phyloP scores from a whole-genome alignment of 1,140 invertebrate species.

The Drusus annulatus region DNA sequence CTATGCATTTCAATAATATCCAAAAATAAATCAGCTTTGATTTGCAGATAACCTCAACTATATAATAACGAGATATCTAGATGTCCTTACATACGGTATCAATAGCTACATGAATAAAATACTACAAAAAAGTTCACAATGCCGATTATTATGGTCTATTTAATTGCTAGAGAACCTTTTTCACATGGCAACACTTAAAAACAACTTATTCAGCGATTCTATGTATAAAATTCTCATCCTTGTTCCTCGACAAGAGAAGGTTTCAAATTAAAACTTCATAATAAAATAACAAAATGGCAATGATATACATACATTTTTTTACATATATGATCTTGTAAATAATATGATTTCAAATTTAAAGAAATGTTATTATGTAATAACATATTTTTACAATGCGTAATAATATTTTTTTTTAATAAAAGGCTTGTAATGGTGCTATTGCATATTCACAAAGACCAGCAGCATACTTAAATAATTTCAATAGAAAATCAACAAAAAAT shows the following conservation, averaged over 20 bases:
- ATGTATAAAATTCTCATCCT: slow-evolving; percentile 34
- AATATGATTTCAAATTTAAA: not conserved
- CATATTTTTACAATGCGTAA: not conserved
- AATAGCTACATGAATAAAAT: slow-evolving; percentile 39
- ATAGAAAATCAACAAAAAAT: no score
- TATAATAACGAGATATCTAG: slow-evolving; percentile 38
- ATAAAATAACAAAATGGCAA: slow-evolving; percentile 20
- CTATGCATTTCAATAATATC: slow-evolving; percentile 17
- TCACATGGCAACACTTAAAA: slow-evolving; percentile 38
- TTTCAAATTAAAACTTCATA: slow-evolving; percentile 12
- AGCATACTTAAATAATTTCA: no score
- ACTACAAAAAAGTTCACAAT: slow-evolving; percentile 39
- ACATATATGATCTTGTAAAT: no score
- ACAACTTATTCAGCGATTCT: slow-evolving; percentile 36
- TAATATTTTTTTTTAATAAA: no score
- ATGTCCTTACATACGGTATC: slow-evolving; percentile 24
- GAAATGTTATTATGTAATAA: slow-evolving; percentile 4
- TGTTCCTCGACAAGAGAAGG: slow-evolving; percentile 10
- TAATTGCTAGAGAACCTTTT: slow-evolving; percentile 32
- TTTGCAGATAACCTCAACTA: slow-evolving; percentile 21
- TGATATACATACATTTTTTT: slow-evolving; percentile 23
- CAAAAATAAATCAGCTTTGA: slow-evolving; percentile 33
- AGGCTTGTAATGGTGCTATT: no score
- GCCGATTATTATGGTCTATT: slow-evolving; percentile 40
- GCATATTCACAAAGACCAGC: no score